A percentile compares a stretch with the other conserved stretches of the same genome.
Conservation (phyloP, 2,888 invertebrate species). For the Saturnia japonica region DNA sequence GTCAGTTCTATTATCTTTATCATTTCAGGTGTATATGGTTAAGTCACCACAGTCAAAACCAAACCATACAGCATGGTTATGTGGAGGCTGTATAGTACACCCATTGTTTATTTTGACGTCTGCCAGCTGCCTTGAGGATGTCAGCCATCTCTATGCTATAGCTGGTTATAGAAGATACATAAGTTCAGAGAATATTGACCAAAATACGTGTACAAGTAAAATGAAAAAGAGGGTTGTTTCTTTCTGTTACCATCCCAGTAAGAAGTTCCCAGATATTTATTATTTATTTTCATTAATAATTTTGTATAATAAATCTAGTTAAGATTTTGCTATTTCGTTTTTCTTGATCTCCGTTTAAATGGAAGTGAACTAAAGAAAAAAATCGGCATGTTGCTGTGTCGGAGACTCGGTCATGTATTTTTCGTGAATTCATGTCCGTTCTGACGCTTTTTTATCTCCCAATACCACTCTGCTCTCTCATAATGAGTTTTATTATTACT, state of each 20-base stretch:
- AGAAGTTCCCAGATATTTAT: neutral
- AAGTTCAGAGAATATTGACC: conserved; percentile 24
- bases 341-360: no score
- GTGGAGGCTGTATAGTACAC: conserved; percentile 31
- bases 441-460: no score
- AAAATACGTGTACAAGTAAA: conserved; percentile 31
- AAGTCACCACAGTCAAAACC: conserved; percentile 17
- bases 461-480: no score
- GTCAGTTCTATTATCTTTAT: neutral
- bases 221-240: conserved; percentile 34
- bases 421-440: no score
- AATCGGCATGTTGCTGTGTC: no score
- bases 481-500: no score
- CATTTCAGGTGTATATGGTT: conserved; percentile 18
- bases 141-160: conserved; percentile 34
- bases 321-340: no score
- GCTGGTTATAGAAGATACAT: conserved; percentile 39
- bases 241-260: conserved; percentile 42
- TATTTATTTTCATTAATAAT: neutral
- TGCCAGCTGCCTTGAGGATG: conserved; percentile 34
- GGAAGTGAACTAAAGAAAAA: no score
- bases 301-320: no score
- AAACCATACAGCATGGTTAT: conserved; percentile 30
- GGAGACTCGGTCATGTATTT: no score
- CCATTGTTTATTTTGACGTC: conserved; percentile 32